Conservation (phyloP, 2,888 invertebrate species). For the Machimus atricapillus region DNA sequence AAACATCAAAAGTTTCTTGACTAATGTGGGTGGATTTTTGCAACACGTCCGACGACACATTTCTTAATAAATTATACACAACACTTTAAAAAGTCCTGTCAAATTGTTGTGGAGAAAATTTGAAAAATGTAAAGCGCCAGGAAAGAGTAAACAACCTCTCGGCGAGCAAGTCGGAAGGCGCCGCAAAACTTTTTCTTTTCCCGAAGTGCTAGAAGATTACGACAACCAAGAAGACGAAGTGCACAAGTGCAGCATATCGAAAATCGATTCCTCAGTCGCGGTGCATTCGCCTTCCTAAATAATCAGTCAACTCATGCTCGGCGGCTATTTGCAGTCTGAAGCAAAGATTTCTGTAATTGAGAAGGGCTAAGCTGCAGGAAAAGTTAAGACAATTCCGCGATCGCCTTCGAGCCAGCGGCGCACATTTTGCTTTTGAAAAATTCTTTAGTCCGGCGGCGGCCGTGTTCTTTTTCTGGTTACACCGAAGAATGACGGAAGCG, state of each 20-base stretch:
- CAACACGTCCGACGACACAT: not conserved
- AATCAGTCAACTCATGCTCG: not conserved
- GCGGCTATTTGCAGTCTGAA: not conserved
- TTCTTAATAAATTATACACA: not conserved
- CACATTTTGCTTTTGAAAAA: not conserved
- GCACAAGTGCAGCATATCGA: not conserved
- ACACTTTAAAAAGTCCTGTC: not conserved
- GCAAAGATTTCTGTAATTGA: not conserved
- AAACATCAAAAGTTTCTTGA: not conserved
- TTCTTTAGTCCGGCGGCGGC: not conserved
- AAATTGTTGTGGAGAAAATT: not conserved
- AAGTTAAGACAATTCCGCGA: not conserved
- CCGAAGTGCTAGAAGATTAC: not conserved
- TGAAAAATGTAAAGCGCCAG: not conserved
- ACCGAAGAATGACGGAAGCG: not conserved
- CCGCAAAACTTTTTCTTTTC: not conserved
- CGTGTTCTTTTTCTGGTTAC: not conserved
- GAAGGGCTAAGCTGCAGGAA: not conserved
- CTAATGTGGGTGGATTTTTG: not conserved
- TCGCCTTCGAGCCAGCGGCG: not conserved
- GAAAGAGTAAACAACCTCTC: not conserved
- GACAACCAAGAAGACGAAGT: not conserved
- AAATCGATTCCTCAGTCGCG: not conserved
- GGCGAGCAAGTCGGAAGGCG: not conserved
- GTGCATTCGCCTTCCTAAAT: not conserved